phyloP scores from a whole-genome alignment of 2,797 vertebrate genomes.

The Agapornis canus region DNA sequence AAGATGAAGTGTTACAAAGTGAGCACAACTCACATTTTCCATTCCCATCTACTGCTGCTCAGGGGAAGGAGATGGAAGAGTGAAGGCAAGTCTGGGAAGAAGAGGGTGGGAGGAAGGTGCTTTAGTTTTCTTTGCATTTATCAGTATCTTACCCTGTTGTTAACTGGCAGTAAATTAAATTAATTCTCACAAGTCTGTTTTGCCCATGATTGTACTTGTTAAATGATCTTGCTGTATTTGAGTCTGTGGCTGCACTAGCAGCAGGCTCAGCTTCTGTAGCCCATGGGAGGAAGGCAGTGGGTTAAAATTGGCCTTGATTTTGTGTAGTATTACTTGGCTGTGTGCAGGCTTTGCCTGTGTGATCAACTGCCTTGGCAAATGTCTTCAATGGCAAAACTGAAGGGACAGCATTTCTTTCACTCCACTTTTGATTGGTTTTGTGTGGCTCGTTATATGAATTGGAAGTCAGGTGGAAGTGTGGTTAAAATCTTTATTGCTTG shows the following conservation, averaged over 20 bases:
- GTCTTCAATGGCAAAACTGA: background rate
- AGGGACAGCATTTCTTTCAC: background rate
- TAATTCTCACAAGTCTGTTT: background rate
- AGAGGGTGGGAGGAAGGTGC: background rate
- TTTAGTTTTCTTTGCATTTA: background rate
- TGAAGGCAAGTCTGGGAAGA: background rate
- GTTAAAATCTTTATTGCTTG: conserved; percentile 20
- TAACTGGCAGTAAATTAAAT: background rate
- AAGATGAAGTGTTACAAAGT: background rate
- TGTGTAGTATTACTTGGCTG: background rate
- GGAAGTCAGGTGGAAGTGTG: background rate
- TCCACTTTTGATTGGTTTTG: background rate
- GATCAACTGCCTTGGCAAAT: background rate
- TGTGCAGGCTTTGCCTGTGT: background rate
- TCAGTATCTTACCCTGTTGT: background rate
- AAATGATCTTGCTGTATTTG: background rate
- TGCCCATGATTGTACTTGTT: background rate
- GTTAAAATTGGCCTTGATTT: background rate
- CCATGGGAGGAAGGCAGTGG: background rate
- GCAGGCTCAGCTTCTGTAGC: background rate
- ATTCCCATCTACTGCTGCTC: background rate
- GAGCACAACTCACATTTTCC: background rate
- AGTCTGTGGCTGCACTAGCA: background rate
- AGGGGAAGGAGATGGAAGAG: background rate
- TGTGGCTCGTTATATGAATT: background rate